These are phyloP conservation scores for Bombus sylvicola DNA, from an alignment of 1,140 invertebrate species.

Conservation along the genomic window DNA sequence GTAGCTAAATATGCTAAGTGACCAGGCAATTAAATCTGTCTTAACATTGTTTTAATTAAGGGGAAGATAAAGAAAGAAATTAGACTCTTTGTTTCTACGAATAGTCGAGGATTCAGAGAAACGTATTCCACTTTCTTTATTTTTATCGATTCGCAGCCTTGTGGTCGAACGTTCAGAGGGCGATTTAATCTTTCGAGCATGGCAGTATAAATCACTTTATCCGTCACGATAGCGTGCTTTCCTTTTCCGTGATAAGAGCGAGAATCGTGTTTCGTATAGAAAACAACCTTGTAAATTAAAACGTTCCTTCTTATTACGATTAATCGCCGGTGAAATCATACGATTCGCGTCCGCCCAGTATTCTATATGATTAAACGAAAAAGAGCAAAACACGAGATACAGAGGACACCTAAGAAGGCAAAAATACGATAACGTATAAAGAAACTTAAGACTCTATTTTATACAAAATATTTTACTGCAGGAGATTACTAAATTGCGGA, in stretches of 20 bases:
- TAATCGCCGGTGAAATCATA: background rate
- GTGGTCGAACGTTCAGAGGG: background rate
- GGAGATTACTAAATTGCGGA: too few relatives aligned
- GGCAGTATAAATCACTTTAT: slow-evolving; percentile 6
- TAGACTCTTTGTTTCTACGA: background rate
- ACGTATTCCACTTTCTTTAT: too few relatives aligned
- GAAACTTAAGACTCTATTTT: background rate
- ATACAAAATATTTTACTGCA: too few relatives aligned
- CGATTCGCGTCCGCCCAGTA: background rate
- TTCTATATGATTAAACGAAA: background rate
- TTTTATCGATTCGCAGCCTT: background rate
- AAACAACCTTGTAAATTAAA: slow-evolving; percentile 21
- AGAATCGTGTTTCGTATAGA: background rate
- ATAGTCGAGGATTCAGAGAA: background rate
- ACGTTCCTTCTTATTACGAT: background rate
- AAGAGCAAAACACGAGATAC: background rate
- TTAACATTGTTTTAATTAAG: background rate
- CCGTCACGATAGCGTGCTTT: background rate
- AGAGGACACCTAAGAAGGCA: background rate
- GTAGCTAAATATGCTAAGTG: background rate
- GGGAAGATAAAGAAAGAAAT: background rate
- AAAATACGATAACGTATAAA: too few relatives aligned
- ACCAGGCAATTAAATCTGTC: background rate
- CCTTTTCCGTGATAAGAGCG: background rate
- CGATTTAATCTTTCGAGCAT: slow-evolving; percentile 1